Evolutionary conservation across 1,140 invertebrate genomes (phyloP), one percentile per base, ranked within the genome.

Genomic region (Armadillidium nasatum): DNA sequence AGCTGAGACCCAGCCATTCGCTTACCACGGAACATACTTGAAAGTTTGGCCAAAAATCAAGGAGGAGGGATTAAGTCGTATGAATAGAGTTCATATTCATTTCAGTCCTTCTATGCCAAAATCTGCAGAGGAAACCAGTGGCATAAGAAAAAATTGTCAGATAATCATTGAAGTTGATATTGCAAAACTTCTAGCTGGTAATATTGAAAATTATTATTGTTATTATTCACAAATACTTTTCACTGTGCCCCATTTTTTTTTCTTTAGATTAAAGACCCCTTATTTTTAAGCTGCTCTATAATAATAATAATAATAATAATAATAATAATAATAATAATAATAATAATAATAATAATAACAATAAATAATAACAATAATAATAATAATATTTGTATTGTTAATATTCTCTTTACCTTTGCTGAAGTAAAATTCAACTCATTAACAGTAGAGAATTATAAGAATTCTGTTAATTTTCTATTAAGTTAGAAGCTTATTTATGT

Each of bases 11-110:
- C 50, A 70, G 4, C 68, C 68, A 21, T 70, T 21, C 23, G 68
- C 21, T 11, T 22, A 22, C 19, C 68, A 70, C 21, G 68, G 68
- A 21, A 70, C 68, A 2, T 70, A 70, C 23, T 33, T 11, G 1
- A 21, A 10, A 22, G 19, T 22, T 33, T 70, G 68, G 68, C 11
- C 19, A 1, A 3, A 33, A 21, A 70, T 70, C 10, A n/a, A 33
- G 23, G 22, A 33, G 23, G 4, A 70, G 10, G 68, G 68, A 22
- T 21, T 70, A 33, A 70, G 68, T 70, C 11, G 68, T 13, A 70
- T 70, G 68, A 70, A 70, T 11, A 21, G 68, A 21, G 23, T 22
- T 70, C 68, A 70, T 23, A 70, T 70, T 10, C 68, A 70, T 33
- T 70, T 70, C 22, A 23, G 11, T 13, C 68, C 19, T 11, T 33